phyloP scores from a whole-genome alignment of 2,797 vertebrate genomes.

The Anniella stebbinsi region DNA sequence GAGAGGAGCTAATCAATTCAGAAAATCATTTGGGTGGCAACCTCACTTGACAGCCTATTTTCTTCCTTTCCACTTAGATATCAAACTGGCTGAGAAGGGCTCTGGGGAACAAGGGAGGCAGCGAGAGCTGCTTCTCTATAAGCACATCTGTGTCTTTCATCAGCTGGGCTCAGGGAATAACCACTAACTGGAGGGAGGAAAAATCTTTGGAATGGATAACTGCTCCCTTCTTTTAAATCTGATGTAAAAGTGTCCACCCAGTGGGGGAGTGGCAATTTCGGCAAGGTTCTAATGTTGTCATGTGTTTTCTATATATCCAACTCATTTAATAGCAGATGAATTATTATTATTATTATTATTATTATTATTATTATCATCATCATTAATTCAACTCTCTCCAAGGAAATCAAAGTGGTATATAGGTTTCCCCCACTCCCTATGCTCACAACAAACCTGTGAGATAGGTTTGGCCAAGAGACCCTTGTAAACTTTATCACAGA shows the following conservation, averaged over 20 bases:
- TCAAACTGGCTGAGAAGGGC: slow-evolving; percentile 74
- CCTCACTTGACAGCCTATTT: slow-evolving; percentile 77
- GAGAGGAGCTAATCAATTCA: slow-evolving; percentile 76
- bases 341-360: not conserved
- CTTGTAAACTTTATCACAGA: not conserved
- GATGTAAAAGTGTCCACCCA: slow-evolving; percentile 38
- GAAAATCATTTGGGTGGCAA: slow-evolving; percentile 78
- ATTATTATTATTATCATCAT: not conserved
- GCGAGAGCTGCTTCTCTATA: slow-evolving; percentile 72
- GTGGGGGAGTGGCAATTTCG: slow-evolving; percentile 42
- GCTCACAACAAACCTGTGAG: not conserved
- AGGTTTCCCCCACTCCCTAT: not conserved
- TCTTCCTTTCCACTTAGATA: slow-evolving; percentile 78
- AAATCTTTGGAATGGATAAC: slow-evolving; percentile 57
- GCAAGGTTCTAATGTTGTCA: slow-evolving; percentile 49
- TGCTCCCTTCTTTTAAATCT: slow-evolving; percentile 34
- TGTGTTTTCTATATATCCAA: not conserved
- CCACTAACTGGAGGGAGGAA: slow-evolving; percentile 45
- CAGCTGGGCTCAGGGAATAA: slow-evolving; percentile 73
- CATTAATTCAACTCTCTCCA: not conserved
- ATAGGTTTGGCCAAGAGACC: not conserved
- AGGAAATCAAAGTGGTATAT: not conserved
- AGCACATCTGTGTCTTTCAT: slow-evolving; percentile 78
- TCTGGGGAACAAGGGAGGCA: slow-evolving; percentile 67
- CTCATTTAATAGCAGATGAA: not conserved